Percentiles rank a stretch among this genome's conserved stretches.
Evolutionary conservation across 2,113 vertebrate species (phyloP).

Genomic region (Lepisosteus osseus): DNA sequence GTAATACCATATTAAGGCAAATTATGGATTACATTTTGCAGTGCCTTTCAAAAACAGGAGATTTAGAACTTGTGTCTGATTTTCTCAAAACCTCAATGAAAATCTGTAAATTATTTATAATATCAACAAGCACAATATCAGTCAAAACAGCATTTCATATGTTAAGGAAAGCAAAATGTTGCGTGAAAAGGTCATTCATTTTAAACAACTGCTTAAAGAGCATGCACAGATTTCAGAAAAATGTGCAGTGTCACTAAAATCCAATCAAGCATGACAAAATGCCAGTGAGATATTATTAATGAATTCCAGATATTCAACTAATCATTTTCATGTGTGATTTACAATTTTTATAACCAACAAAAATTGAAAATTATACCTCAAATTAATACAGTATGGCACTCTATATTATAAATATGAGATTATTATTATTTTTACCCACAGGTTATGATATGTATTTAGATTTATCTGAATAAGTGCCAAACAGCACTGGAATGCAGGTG

Average conservation of each 20-base stretch:
- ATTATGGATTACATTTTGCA: no score
- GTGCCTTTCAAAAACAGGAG: no score
- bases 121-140: not conserved
- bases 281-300: conserved; percentile 32
- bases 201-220: conserved; percentile 11
- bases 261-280: conserved; percentile 21
- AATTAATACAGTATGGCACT: no score
- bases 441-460: no score
- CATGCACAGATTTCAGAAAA: conserved; percentile 2
- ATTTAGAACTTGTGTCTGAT: no score
- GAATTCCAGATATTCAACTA: conserved; percentile 24
- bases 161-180: conserved; percentile 9
- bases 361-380: not conserved
- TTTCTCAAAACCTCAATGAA: no score
- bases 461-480: no score
- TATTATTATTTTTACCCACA: not conserved
- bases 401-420: not conserved
- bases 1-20: no score
- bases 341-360: conserved; percentile 8
- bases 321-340: conserved; percentile 24
- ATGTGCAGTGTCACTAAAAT: conserved; percentile 22
- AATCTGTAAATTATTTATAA: no score
- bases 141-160: not conserved
- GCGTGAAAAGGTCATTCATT: conserved; percentile 6
- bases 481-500: no score